Evolutionary conservation across 2,797 vertebrate species (phyloP).

Genomic region (Enteromius viviparus): DNA sequence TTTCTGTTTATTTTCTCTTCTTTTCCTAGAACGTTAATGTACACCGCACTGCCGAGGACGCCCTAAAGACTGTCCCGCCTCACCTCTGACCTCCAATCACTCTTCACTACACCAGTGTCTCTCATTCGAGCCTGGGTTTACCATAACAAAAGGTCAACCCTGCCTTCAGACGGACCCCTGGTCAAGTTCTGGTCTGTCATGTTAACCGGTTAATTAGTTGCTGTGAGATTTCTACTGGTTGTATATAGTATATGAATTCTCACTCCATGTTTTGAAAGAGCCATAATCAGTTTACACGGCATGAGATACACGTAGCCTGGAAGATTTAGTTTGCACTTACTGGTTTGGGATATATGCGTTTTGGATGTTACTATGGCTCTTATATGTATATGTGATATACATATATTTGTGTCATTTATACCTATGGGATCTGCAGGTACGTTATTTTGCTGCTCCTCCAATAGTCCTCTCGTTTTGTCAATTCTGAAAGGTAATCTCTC

Average conservation of each 20-base stretch:
- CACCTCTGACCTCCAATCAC: conserved; percentile 77
- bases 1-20: conserved; percentile 54
- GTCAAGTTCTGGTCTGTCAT: background rate
- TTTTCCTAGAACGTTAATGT: conserved; percentile 82
- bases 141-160: background rate
- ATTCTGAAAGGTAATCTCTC: conserved; percentile 49
- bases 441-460: conserved; percentile 31
- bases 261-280: conserved; percentile 24
- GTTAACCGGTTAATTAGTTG: background rate
- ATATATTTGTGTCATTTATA: conserved; percentile 5
- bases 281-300: conserved; percentile 27
- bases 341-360: background rate
- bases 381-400: background rate
- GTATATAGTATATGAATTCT: background rate
- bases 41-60: conserved; percentile 82
- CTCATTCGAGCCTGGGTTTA: background rate
- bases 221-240: background rate
- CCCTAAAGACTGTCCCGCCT: conserved; percentile 85
- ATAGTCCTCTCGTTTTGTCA: conserved; percentile 38
- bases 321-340: background rate
- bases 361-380: conserved; percentile 1
- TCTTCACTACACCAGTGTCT: background rate
- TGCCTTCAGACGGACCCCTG: conserved; percentile 19
- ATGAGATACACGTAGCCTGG: background rate
- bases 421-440: conserved; percentile 21